Evolutionary conservation across 2,888 invertebrate genomes (phyloP).

Genomic region (Catocala fraxini): DNA sequence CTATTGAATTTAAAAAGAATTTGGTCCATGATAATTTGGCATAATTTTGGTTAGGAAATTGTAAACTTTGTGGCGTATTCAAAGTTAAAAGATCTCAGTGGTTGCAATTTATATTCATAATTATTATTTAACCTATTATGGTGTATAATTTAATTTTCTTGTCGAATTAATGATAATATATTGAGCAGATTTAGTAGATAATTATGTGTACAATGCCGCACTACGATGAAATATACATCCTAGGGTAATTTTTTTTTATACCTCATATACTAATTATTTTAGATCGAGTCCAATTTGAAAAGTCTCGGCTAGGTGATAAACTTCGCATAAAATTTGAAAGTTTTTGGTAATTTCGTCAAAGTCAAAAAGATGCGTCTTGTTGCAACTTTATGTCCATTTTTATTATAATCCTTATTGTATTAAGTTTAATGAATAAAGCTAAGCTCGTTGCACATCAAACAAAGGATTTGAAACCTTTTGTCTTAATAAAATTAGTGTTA

Average conservation of each 20-base stretch:
- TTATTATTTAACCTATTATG: too few relatives aligned
- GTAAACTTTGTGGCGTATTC: constrained; percentile 1
- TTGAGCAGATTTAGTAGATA: too few relatives aligned
- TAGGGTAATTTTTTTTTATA: too few relatives aligned
- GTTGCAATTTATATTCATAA: too few relatives aligned
- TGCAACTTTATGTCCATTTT: constrained; percentile 18
- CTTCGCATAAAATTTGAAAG: constrained; percentile 18
- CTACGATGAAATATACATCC: too few relatives aligned
- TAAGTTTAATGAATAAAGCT: not conserved
- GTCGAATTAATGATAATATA: too few relatives aligned
- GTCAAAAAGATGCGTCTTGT: constrained; percentile 19
- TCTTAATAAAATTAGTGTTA: not conserved
- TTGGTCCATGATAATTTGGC: constrained; percentile 28
- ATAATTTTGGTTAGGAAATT: constrained; percentile 36
- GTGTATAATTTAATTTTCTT: too few relatives aligned
- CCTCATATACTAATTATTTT: too few relatives aligned
- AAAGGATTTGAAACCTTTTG: not conserved
- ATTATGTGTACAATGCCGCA: too few relatives aligned
- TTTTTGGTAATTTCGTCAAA: constrained; percentile 30
- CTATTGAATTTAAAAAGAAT: constrained; percentile 21
- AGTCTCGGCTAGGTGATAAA: too few relatives aligned
- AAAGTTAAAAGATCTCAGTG: too few relatives aligned
- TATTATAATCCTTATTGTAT: constrained; percentile 6
- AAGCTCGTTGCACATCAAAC: not conserved
- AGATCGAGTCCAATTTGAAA: too few relatives aligned